phyloP scores from a whole-genome alignment of 2,797 vertebrate species.

The Myotis vivesi region DNA sequence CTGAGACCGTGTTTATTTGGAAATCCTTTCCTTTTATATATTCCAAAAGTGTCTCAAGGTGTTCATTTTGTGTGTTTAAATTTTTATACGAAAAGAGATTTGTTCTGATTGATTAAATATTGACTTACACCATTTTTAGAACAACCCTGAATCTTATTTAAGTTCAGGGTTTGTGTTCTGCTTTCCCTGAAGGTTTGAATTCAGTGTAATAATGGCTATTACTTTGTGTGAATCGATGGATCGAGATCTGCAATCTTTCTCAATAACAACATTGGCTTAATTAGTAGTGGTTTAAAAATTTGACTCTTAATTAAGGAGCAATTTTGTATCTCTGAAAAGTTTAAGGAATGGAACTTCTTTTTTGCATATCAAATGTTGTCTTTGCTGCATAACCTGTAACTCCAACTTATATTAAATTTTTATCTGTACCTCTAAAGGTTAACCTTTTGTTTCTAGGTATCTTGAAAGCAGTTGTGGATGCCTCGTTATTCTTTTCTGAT shows the following conservation, averaged over 20 bases:
- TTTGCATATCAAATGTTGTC: background rate
- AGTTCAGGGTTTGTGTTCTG: conserved; percentile 55
- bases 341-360: conserved; percentile 32
- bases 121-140: conserved; percentile 73
- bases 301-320: conserved; percentile 64
- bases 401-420: conserved; percentile 1
- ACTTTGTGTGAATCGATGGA: conserved; percentile 59
- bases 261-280: conserved; percentile 28
- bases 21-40: conserved; percentile 77
- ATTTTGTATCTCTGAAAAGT: conserved; percentile 43
- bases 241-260: conserved; percentile 25
- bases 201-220: conserved; percentile 19
- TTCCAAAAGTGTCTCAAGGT: conserved; percentile 79
- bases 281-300: conserved; percentile 65
- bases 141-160: conserved; percentile 75
- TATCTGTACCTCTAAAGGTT: conserved; percentile 5
- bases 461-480: conserved; percentile 16
- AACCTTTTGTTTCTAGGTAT: conserved; percentile 41
- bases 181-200: conserved; percentile 63
- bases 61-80: conserved; percentile 85
- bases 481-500: background rate
- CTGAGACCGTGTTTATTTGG: conserved; percentile 77
- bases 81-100: conserved; percentile 83
- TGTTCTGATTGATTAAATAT: conserved; percentile 81
- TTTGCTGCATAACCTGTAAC: background rate